Conservation (phyloP, 2,113 vertebrate species). For the Lipotes vexillifer region DNA sequence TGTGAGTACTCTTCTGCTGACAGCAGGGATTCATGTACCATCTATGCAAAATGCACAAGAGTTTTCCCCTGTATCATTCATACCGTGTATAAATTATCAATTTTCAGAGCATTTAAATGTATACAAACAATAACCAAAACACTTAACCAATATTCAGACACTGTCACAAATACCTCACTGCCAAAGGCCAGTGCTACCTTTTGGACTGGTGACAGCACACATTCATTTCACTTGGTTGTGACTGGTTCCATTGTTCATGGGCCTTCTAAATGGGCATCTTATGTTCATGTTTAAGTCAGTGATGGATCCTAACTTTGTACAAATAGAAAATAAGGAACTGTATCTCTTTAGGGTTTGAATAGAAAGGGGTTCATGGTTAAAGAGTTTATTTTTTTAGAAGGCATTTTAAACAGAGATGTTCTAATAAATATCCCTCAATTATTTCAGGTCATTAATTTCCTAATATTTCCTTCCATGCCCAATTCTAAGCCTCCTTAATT, state of each 20-base stretch:
- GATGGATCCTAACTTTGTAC: background rate
- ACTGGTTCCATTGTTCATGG: background rate
- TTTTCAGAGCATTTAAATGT: background rate
- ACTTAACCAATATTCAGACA: background rate
- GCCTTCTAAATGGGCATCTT: background rate
- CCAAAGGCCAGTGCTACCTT: background rate
- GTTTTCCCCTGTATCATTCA: background rate
- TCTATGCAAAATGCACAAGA: background rate
- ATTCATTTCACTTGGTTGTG: background rate
- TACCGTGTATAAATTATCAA: background rate
- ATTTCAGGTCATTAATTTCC: slow-evolving; percentile 10
- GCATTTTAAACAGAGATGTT: background rate
- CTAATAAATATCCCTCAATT: background rate
- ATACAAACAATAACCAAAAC: background rate
- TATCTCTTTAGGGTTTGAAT: background rate
- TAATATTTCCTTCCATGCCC: slow-evolving; percentile 5
- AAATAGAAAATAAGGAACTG: background rate
- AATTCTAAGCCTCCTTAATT: slow-evolving; percentile 26
- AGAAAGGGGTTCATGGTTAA: background rate
- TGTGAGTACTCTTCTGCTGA: background rate
- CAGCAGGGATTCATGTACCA: background rate
- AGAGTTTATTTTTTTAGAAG: background rate
- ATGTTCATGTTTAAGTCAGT: background rate
- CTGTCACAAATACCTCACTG: background rate
- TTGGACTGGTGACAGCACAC: background rate